These are phyloP conservation scores for Vimba vimba DNA, from an alignment of 2,113 vertebrate genomes.

Conservation along the genomic window DNA sequence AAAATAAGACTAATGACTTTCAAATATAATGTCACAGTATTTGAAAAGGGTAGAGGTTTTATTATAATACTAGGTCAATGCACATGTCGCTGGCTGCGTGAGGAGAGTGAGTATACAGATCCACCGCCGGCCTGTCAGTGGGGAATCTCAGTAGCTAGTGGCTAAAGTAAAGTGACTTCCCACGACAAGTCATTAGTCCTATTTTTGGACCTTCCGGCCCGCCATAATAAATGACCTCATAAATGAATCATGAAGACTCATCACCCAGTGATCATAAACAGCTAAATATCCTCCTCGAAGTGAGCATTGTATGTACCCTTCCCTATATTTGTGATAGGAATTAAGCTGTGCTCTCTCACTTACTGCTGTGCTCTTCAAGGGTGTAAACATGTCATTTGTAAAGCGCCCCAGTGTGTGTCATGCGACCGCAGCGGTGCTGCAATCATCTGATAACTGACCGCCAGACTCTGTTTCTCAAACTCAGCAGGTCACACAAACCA, in stretches of 20 bases:
- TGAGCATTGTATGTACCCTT: background rate
- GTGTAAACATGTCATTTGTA: conserved; percentile 1
- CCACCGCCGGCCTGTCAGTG: too few species aligned
- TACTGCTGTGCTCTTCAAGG: background rate
- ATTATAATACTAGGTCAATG: too few species aligned
- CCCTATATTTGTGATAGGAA: background rate
- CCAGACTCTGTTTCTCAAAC: background rate
- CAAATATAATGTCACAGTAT: too few species aligned
- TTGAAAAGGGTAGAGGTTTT: too few species aligned
- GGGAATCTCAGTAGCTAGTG: too few species aligned
- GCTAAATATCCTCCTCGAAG: background rate
- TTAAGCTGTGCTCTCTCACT: background rate
- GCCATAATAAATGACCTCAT: background rate
- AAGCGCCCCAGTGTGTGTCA: background rate
- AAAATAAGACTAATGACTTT: too few species aligned
- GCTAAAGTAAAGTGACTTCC: too few species aligned
- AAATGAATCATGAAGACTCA: background rate
- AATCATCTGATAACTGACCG: conserved; percentile 28
- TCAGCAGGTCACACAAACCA: conserved; percentile 13
- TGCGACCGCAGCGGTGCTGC: background rate
- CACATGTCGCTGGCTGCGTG: too few species aligned
- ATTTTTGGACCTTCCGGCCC: too few species aligned
- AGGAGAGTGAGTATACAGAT: too few species aligned
- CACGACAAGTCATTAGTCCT: too few species aligned
- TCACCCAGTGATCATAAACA: background rate